Evolutionary conservation across 2,113 vertebrate species (phyloP), one percentile per base, ranked within the genome.

Genomic region (Oriolus oriolus): DNA sequence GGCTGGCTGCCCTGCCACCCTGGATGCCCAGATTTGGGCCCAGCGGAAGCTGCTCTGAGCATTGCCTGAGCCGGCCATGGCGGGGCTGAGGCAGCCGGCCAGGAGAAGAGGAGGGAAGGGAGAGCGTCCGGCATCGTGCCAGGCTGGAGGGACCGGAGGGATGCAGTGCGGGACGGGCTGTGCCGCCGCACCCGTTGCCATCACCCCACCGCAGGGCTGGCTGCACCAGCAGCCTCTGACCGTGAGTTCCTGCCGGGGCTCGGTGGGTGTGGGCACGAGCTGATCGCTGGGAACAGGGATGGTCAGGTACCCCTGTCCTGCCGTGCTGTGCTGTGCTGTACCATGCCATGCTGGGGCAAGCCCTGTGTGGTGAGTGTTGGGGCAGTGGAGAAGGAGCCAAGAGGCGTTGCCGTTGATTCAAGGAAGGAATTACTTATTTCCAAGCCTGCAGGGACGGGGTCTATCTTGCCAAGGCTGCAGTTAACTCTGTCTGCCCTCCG

Each of bases 351-450:
- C 64, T 4, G 12, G 85, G 78, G 42, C 45, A 24, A 59, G 56
- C 69, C 19, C n/a, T 2, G 15, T 5, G 22, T n/a, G 6, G 30
- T 30, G 7, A 54, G 37, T 3, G 21, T 37, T 42, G 23, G 76
- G 76, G 66, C 13, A 16, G 31, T 2, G 22, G 52, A 68, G 64
- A 91, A 86, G 50, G 74, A 96, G 93, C 94, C 91, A 92, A 96
- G 94, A 94, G 94, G 76, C 57, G 92, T 94, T 35, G 68, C 80
- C 59, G 6, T 50, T 89, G 52, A 54, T 84, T 89, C 20, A 39
- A 86, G 83, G 93, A 96, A 97, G 92, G 84, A 96, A 95, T 95
- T 92, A 83, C 63, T 95, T 88, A 93, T 61, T 95, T 93, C 91
- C 68, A 69, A 90, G 88, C 86, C 92, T 41, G 21, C 21, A 39